phyloP scores from a whole-genome alignment of 2,797 vertebrate genomes.

The Ctenosaura bakeri region DNA sequence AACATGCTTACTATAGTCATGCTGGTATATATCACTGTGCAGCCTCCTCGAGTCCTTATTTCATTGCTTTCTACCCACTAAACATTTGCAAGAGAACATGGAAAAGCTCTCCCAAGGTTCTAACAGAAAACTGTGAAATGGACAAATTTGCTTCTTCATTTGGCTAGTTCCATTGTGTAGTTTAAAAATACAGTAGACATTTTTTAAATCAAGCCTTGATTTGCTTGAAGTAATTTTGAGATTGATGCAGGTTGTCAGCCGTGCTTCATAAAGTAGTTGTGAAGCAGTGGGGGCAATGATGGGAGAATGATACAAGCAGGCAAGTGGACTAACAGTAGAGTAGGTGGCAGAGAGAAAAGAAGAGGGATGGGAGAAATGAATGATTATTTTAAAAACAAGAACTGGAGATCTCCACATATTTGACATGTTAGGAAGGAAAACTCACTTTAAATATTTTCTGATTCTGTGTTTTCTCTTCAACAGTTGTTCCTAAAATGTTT shows the following conservation, averaged over 20 bases:
- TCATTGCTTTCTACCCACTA: not conserved
- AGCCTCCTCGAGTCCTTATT: not conserved
- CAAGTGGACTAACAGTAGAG: conserved; percentile 29
- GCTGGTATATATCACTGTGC: not conserved
- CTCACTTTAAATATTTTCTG: not conserved
- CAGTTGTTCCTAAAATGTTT: not conserved
- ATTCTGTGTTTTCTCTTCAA: conserved; percentile 13
- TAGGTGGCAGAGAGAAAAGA: not conserved
- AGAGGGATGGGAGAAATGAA: not conserved
- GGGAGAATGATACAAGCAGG: conserved; percentile 12
- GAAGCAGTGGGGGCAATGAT: not conserved
- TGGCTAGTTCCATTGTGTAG: not conserved
- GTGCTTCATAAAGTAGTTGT: not conserved
- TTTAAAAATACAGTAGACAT: not conserved
- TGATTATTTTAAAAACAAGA: conserved; percentile 10
- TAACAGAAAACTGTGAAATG: not conserved
- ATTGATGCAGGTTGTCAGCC: conserved; percentile 23
- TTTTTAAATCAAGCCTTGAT: not conserved
- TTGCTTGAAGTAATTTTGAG: conserved; percentile 22
- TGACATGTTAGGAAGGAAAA: fast-evolving
- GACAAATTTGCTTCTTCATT: not conserved
- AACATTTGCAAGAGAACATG: not conserved
- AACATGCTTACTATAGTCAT: no score
- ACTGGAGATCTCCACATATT: conserved; percentile 1
- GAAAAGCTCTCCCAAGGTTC: conserved; percentile 17